A percentile compares a stretch with the other conserved stretches of the same genome.
Conservation (phyloP, 2,888 invertebrate species). For the Imbricaverruca yamaguchii region DNA sequence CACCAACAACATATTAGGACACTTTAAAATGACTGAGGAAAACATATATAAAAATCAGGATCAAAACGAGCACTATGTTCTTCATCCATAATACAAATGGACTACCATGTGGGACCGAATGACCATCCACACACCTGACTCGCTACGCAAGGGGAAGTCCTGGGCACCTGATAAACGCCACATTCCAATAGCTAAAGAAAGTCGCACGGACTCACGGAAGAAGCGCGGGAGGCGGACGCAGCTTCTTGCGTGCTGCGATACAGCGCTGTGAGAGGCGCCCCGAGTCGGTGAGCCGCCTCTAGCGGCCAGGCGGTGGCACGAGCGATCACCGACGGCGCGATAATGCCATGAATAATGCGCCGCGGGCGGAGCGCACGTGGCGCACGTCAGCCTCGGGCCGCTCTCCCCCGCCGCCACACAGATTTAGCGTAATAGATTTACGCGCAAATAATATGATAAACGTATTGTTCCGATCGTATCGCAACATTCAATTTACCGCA, state of each 20-base stretch:
- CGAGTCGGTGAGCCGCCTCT: background rate
- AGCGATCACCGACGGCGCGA: background rate
- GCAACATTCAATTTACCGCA: conserved; percentile 21
- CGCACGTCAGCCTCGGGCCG: background rate
- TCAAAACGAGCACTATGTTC: too few species aligned
- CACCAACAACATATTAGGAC: too few species aligned
- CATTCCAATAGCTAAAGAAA: too few species aligned
- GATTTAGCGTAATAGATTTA: background rate
- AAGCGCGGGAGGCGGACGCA: background rate
- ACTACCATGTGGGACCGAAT: too few species aligned
- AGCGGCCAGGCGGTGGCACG: background rate
- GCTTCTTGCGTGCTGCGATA: background rate
- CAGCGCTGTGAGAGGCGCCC: background rate
- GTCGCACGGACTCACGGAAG: too few species aligned
- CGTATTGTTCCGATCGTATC: conserved; percentile 19
- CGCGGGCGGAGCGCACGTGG: background rate
- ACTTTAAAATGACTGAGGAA: too few species aligned
- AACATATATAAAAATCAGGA: too few species aligned
- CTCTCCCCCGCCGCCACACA: background rate
- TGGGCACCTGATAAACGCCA: too few species aligned
- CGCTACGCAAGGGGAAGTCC: too few species aligned
- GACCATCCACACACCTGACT: too few species aligned
- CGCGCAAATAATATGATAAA: conserved; percentile 20
- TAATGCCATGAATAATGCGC: conserved; percentile 5
- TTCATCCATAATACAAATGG: too few species aligned